Evolutionary conservation across 1,140 invertebrate species (phyloP), one percentile per base, ranked within the genome.

Genomic region (Chelonus insularis): DNA sequence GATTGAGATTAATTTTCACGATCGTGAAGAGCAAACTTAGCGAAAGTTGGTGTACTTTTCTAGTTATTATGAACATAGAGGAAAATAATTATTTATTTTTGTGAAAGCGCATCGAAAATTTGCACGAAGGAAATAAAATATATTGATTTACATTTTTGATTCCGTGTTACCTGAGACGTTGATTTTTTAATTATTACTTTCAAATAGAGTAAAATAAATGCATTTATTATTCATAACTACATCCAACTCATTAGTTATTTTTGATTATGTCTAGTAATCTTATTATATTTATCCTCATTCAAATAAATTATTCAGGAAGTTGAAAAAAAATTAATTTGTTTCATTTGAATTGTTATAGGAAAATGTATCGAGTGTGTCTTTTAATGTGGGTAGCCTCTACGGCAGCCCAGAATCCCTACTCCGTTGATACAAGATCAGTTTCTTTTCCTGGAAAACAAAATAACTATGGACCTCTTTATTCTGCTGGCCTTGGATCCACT

Each of bases 341-440:
- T n/a, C n/a, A n/a, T n/a, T n/a, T n/a, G n/a, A n/a, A n/a, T 34
- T 7, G 45, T 65, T 66, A 58, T 36, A 60, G 62, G 20, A 75
- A 69, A 34, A 80, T 80, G 78, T 73, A 78, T 62, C 68, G 76
- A 71, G 55, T 77, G 58, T 71, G 73, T 50, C 60, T 82, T 56
- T 61, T 74, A 51, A 54, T 78, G 8, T 69, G 78, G 36, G 68
- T 72, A 50, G 73, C 71, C 23, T 60, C 72, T 1, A 68, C 68
- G 4, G 66, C 73, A 41, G 73, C 74, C 8, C 78, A 78, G 55
- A 73, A 57, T 54, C 68, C 74, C n/a, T 78, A 78, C 57, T 75
- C 77, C 6, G 59, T 80, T 9, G 79, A 82, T 34, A 52, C 72
- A 1, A 72, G 79, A 51, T 72, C 76, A 7, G 75, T 76, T 1